phyloP scores from a whole-genome alignment of 1,140 invertebrate species.

The Ylistrum balloti region DNA sequence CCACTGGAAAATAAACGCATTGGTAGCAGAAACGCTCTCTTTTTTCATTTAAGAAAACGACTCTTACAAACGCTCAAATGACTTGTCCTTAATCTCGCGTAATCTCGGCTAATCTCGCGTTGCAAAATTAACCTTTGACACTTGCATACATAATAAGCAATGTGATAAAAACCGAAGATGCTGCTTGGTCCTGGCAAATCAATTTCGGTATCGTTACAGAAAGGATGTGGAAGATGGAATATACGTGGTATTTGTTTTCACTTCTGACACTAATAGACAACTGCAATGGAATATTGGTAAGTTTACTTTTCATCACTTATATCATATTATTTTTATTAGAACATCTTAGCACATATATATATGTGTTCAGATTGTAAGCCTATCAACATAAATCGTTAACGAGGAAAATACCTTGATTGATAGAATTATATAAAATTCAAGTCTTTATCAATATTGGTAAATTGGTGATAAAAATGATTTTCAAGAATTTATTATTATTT shows the following conservation, averaged over 20 bases:
- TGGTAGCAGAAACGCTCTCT: not conserved
- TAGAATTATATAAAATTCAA: too few relatives aligned
- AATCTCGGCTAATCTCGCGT: not conserved
- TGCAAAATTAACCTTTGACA: not conserved
- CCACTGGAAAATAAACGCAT: not conserved
- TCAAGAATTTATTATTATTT: too few relatives aligned
- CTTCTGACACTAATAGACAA: not conserved
- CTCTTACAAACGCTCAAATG: not conserved
- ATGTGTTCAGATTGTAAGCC: too few relatives aligned
- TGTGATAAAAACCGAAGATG: conserved; percentile 33
- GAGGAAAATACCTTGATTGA: too few relatives aligned
- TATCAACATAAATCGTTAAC: too few relatives aligned
- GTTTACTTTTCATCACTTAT: not conserved
- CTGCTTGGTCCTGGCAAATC: not conserved
- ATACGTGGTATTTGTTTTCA: not conserved
- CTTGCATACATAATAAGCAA: conserved; percentile 11
- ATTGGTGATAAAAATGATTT: too few relatives aligned
- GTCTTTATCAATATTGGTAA: too few relatives aligned
- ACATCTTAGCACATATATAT: too few relatives aligned
- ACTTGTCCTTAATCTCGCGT: not conserved
- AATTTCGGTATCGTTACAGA: not conserved
- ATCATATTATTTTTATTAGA: too few relatives aligned
- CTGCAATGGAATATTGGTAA: conserved; percentile 24
- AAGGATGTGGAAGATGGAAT: not conserved
- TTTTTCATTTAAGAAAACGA: not conserved